Base-by-base conservation (phyloP, 1,140 invertebrate species). In the Drosophila takahashii region DNA sequence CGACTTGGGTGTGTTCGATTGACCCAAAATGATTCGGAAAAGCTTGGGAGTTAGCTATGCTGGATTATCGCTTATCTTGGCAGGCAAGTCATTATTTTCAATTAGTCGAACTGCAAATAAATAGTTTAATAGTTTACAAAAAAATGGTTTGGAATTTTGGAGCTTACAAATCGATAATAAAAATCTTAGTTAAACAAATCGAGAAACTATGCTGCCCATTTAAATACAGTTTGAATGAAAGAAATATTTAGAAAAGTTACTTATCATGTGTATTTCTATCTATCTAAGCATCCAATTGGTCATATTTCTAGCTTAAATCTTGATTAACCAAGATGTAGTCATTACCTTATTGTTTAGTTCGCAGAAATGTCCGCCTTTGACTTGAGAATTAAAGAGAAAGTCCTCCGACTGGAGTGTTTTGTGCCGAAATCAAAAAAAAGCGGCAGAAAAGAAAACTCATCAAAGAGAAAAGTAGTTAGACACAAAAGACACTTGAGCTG, bases 381-480 rank as follows among this genome's bases (percentile, higher is more conserved):
- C 27, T 18, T 18, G 11, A 77, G 48, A 76, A 75, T 61, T 27
- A 36, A 48, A 57, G 83, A 79, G 83, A 87, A 86, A 86, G 83
- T 87, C 66, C 50, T 48, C 26, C 32, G n/a, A 45, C 26, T 66
- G 47, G 34, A 72, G 45, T 52, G 74, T 62, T 64, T 64, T 72
- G 52, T 58, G 64, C 26, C 64, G 54, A 73, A 77, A 34, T 34
- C 47, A 62, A 36, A 51, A 58, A 62, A 36, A 51, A 54, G 13
- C 34, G 32, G 16, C 34, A 22, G 52, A 64, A 75, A 81, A 81
- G 83, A 86, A 86, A 87, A 83, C 69, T 87, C 83, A 83, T 86
- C 66, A 87, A 64, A 66, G 50, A 76, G 53, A 76, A 87, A 87
- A 79, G 79, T 87, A 86, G 79, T 86, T 87, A 87, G 61, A 85